These are phyloP conservation scores for Pollenia griseotomentosa DNA, from an alignment of 2,888 invertebrate genomes.

Conservation along the genomic window DNA sequence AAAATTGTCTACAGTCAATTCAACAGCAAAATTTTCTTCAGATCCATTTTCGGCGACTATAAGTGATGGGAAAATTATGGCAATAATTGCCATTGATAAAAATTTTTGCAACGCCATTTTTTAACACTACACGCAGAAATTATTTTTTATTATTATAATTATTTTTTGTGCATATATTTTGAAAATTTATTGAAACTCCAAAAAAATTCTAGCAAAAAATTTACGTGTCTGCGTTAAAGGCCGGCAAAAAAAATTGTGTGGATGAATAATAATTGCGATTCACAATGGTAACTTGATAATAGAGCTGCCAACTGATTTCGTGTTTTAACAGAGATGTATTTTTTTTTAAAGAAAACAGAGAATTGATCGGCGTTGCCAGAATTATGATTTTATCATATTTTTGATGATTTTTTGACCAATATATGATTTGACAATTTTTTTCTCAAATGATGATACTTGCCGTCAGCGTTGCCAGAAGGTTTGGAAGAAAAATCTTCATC, in stretches of 20 bases:
- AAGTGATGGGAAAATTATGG: constrained; percentile 43
- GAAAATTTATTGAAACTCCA: background rate
- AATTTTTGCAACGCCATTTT: constrained; percentile 63
- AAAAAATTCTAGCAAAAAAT: constrained; percentile 21
- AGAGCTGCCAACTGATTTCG: background rate
- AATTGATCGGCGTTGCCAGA: too few species aligned
- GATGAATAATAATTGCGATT: constrained; percentile 1
- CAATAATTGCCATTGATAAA: constrained; percentile 57
- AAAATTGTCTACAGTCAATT: constrained; percentile 86
- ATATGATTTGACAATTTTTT: too few species aligned
- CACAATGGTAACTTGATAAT: background rate
- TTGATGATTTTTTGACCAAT: too few species aligned
- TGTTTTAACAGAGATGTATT: background rate
- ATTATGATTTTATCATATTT: too few species aligned
- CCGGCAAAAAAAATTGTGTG: constrained; percentile 59
- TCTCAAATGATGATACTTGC: too few species aligned
- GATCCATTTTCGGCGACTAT: constrained; percentile 39
- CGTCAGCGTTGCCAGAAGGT: too few species aligned
- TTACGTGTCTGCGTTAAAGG: constrained; percentile 31
- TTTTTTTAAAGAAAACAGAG: too few species aligned
- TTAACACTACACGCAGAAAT: background rate
- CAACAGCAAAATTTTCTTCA: constrained; percentile 81
- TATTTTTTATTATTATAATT: constrained; percentile 1
- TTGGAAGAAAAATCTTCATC: too few species aligned
- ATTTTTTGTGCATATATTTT: background rate